These are phyloP conservation scores for Clupea harengus DNA, from an alignment of 2,113 vertebrate species.

Conservation along the genomic window DNA sequence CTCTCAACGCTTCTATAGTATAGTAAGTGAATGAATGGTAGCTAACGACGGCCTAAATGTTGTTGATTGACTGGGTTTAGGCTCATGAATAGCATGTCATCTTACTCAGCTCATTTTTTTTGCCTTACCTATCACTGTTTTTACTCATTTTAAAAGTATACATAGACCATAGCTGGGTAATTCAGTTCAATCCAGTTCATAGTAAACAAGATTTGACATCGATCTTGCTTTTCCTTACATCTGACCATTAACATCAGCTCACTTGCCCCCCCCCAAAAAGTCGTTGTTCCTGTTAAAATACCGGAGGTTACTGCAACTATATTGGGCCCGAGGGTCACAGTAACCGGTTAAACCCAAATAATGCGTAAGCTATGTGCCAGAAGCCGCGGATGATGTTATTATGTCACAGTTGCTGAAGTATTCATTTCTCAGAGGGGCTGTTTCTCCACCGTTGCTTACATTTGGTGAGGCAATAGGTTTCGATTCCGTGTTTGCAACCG, in stretches of 20 bases:
- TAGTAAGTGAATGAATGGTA: conserved; percentile 62
- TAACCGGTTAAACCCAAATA: background rate
- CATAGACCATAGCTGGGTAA: background rate
- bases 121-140: too few relatives aligned
- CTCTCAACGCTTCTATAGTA: conserved; percentile 41
- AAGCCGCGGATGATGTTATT: background rate
- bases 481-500: too few relatives aligned
- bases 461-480: background rate
- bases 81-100: background rate
- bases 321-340: background rate
- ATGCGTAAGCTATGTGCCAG: background rate
- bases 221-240: background rate
- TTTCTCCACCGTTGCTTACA: background rate
- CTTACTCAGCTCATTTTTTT: background rate
- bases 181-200: background rate
- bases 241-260: background rate
- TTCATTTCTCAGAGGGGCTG: background rate
- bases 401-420: background rate
- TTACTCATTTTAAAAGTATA: background rate
- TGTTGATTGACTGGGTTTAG: background rate
- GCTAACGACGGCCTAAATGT: background rate
- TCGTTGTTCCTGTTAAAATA: background rate
- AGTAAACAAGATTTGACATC: too few relatives aligned
- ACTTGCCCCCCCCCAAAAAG: background rate
- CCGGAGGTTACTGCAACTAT: background rate